A percentile compares a stretch with the other conserved stretches of the same genome.
These are phyloP conservation scores for Noctua comes DNA, from an alignment of 2,888 invertebrate species.

Conservation along the genomic window DNA sequence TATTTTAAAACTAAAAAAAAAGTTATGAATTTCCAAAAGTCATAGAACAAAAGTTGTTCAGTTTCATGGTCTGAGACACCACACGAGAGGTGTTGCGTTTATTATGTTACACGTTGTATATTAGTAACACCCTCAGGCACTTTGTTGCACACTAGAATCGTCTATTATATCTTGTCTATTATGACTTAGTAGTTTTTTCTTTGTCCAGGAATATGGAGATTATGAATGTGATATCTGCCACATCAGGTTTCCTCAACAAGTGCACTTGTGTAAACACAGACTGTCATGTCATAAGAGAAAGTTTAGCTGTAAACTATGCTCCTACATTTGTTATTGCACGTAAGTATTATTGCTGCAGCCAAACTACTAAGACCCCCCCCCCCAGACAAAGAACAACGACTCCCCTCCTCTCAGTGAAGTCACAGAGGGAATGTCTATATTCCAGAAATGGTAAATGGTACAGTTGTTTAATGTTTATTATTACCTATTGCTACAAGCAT, in stretches of 20 bases:
- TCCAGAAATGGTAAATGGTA: neutral
- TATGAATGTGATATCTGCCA: conserved; percentile 72
- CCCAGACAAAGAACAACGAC: too few species aligned
- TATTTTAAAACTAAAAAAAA: too few species aligned
- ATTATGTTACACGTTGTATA: too few species aligned
- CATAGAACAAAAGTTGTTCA: too few species aligned
- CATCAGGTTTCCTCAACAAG: conserved; percentile 66
- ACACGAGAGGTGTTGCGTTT: too few species aligned
- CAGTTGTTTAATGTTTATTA: neutral
- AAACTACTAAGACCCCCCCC: neutral
- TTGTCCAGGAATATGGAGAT: conserved; percentile 68
- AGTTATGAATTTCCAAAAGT: too few species aligned
- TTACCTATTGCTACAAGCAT: too few species aligned
- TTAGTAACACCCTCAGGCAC: too few species aligned
- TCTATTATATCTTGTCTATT: neutral
- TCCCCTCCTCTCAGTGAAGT: too few species aligned
- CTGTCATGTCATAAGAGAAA: conserved; percentile 71
- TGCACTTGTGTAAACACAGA: conserved; percentile 67
- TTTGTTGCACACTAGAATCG: neutral
- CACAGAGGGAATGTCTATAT: neutral
- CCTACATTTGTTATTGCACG: conserved; percentile 73
- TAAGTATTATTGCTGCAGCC: conserved; percentile 53
- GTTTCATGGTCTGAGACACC: too few species aligned
- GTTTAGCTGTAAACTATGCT: conserved; percentile 72
- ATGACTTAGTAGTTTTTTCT: neutral